These are phyloP conservation scores for Melangyna quadrimaculata DNA, from an alignment of 2,888 invertebrate species.

Conservation along the genomic window DNA sequence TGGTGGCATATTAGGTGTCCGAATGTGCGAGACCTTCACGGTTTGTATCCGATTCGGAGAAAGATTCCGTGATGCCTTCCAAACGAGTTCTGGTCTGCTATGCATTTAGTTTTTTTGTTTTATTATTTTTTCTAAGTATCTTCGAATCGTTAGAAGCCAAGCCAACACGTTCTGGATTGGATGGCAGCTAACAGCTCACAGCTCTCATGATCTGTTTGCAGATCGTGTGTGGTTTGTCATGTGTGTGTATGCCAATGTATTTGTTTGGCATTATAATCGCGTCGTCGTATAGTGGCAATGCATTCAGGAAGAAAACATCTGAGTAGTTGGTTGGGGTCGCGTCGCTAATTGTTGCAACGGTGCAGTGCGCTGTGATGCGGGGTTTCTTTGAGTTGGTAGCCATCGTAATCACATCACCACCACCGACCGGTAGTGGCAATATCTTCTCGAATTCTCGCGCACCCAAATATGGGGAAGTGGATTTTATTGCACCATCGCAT, in stretches of 20 bases:
- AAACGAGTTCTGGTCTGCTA: constrained; percentile 48
- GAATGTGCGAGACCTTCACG: constrained; percentile 70
- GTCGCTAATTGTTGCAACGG: constrained; percentile 58
- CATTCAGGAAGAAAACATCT: constrained; percentile 65
- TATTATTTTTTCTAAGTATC: background rate
- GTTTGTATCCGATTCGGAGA: constrained; percentile 59
- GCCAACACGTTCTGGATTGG: constrained; percentile 44
- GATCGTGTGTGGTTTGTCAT: constrained; percentile 54
- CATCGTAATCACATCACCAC: background rate
- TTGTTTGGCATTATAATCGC: constrained; percentile 22
- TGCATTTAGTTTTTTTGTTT: background rate
- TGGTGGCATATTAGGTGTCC: constrained; percentile 67
- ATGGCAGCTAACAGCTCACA: constrained; percentile 32
- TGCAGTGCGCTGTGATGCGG: background rate
- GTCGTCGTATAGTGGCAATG: constrained; percentile 38
- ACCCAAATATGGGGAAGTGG: constrained; percentile 52
- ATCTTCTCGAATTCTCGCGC: constrained; percentile 53
- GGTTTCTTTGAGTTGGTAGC: background rate
- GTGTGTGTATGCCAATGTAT: background rate
- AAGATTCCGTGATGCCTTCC: constrained; percentile 28
- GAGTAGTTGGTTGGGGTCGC: constrained; percentile 62
- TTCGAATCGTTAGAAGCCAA: constrained; percentile 53
- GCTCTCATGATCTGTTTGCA: constrained; percentile 45
- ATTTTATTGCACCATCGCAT: constrained; percentile 59
- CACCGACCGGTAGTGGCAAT: constrained; percentile 19